These are phyloP conservation scores for Dromaius novaehollandiae DNA, from an alignment of 2,113 vertebrate genomes.

Conservation along the genomic window DNA sequence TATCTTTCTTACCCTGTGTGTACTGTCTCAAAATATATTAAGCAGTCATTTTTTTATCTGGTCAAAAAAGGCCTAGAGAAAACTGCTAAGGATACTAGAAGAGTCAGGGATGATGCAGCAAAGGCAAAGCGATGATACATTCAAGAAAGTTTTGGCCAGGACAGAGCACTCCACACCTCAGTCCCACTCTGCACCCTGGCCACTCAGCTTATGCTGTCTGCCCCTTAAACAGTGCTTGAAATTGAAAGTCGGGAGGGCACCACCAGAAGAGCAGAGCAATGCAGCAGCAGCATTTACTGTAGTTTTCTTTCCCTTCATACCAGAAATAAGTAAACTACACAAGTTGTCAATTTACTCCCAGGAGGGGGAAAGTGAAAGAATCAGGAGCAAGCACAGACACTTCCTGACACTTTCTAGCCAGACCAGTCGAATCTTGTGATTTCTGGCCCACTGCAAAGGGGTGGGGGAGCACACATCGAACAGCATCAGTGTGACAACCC, in stretches of 20 bases:
- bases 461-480: not conserved
- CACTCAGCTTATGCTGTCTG: not conserved
- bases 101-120: not conserved
- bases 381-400: not conserved
- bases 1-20: not conserved
- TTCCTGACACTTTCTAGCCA: not conserved
- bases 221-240: not conserved
- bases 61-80: not conserved
- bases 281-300: not conserved
- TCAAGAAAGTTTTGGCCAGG: not conserved
- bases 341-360: not conserved
- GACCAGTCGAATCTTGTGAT: not conserved
- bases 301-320: not conserved
- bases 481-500: not conserved
- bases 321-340: not conserved
- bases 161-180: not conserved
- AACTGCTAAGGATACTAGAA: not conserved
- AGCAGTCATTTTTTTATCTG: not conserved
- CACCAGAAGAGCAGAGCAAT: not conserved
- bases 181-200: rapidly evolving
- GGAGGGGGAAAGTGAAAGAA: not conserved
- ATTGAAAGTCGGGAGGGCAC: not conserved
- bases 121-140: not conserved
- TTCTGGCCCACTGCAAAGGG: too few relatives aligned
- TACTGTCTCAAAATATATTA: not conserved